Base-by-base conservation (phyloP, 2,888 invertebrate genomes). In the Acrobasis consociella region DNA sequence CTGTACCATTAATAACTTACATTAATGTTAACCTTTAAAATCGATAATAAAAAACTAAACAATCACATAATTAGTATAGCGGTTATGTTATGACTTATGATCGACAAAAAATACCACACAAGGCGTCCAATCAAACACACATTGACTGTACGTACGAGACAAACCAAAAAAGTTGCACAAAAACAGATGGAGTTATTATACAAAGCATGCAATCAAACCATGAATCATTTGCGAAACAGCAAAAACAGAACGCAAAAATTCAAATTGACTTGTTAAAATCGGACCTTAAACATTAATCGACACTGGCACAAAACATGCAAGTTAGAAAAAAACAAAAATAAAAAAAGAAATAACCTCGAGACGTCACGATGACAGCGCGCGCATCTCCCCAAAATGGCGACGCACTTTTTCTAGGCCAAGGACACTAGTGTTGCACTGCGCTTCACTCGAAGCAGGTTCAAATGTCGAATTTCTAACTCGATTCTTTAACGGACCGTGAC, bases 351-450 rank as follows among this genome's bases (percentile, higher is more conserved):
- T 80, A 77, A 87, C 89, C 89, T 87, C 74, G 62, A 74, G 77
- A 82, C 67, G 70, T 79, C 82, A 78, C 71, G 83, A 60, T 83
- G 87, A 83, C 87, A 85, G 81, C 76, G 71, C 75, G 71, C 73
- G 76, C 76, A 72, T 73, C 75, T 75, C 75, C 73, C 77, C 76
- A 85, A 84, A 69, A 86, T 85, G 88, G 83, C 85, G 81, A 69
- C 83, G 80, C 77, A 76, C 85, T 73, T 71, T 73, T 75, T 76
- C 73, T 80, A 70, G 79, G 86, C 78, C 87, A 87, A 85, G 87
- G 86, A 70, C 79, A 69, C 66, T 10, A 55, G 58, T 63, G 60
- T 62, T 62, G 61, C 61, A 63, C 58, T 53, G 62, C 58, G 53
- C 42, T 62, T 70, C 78, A 75, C 76, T 66, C 67, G 69, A 68